phyloP scores from a whole-genome alignment of 2,888 invertebrate species.

The Cryptus viduatorius region DNA sequence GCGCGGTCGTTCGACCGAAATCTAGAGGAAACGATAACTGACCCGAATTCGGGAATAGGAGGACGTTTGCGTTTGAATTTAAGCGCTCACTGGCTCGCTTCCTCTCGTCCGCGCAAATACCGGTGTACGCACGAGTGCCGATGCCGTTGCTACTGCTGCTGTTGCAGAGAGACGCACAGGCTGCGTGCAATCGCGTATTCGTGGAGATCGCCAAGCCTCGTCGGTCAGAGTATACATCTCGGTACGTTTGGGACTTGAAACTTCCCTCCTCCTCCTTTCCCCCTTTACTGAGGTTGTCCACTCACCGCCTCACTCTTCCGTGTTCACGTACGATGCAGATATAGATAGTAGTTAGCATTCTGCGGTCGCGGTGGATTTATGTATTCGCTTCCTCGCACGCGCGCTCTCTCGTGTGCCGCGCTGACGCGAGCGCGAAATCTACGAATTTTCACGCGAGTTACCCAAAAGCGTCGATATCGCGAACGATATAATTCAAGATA shows the following conservation, averaged over 20 bases:
- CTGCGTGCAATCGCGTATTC: slow-evolving; percentile 66
- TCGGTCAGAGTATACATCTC: slow-evolving; percentile 6
- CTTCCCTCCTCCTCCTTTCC: not conserved
- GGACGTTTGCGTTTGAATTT: slow-evolving; percentile 71
- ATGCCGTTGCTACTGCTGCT: slow-evolving; percentile 35
- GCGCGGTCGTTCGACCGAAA: slow-evolving; percentile 57
- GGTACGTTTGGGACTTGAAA: slow-evolving; percentile 9
- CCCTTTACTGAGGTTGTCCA: slow-evolving; percentile 52
- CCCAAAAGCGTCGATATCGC: slow-evolving; percentile 33
- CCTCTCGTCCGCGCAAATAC: slow-evolving; percentile 53
- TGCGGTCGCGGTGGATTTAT: slow-evolving; percentile 70
- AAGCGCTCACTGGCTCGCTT: slow-evolving; percentile 61
- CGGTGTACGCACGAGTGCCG: slow-evolving; percentile 58
- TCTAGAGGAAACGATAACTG: slow-evolving; percentile 79
- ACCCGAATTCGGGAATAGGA: slow-evolving; percentile 76
- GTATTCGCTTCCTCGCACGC: slow-evolving; percentile 63
- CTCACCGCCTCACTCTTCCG: slow-evolving; percentile 60
- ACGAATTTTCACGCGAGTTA: slow-evolving; percentile 11
- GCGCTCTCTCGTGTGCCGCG: slow-evolving; percentile 25
- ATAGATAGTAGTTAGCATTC: slow-evolving; percentile 73
- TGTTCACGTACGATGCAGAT: slow-evolving; percentile 77
- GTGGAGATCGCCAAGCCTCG: slow-evolving; percentile 45
- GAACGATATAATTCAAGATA: slow-evolving; percentile 51
- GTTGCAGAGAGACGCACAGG: slow-evolving; percentile 42
- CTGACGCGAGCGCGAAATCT: slow-evolving; percentile 41